Conservation (phyloP, 2,113 vertebrate genomes). For the Penelope pileata region DNA sequence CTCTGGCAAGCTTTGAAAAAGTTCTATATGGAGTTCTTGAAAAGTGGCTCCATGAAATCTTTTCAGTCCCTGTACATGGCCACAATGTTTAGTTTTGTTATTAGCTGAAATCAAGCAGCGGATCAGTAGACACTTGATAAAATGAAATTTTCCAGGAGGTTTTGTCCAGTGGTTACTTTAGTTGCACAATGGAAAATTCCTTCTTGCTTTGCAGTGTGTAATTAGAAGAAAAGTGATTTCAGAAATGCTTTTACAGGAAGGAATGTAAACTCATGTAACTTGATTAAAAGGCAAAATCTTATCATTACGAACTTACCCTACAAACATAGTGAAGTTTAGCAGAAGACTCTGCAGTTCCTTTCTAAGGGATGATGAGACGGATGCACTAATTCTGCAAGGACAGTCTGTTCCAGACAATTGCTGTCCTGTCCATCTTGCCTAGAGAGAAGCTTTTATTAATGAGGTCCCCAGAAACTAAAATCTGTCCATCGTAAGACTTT, state of each 20-base stretch:
- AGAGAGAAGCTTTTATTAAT: not conserved
- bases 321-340: not conserved
- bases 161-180: not conserved
- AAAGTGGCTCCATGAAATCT: not conserved
- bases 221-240: not conserved
- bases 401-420: not conserved
- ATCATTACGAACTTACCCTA: not conserved
- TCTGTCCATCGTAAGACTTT: not conserved
- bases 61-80: not conserved
- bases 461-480: not conserved
- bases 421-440: not conserved
- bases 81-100: not conserved
- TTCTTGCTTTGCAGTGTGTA: not conserved
- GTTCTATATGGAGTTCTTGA: not conserved
- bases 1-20: not conserved
- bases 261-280: not conserved
- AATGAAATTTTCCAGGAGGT: not conserved
- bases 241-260: not conserved
- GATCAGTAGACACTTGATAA: not conserved
- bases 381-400: not conserved
- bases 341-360: not conserved
- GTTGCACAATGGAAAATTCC: not conserved
- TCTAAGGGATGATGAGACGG: not conserved
- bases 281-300: not conserved
- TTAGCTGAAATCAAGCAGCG: not conserved